These are phyloP conservation scores for Brotogeris chrysoptera DNA, from an alignment of 2,797 vertebrate species.

Conservation along the genomic window DNA sequence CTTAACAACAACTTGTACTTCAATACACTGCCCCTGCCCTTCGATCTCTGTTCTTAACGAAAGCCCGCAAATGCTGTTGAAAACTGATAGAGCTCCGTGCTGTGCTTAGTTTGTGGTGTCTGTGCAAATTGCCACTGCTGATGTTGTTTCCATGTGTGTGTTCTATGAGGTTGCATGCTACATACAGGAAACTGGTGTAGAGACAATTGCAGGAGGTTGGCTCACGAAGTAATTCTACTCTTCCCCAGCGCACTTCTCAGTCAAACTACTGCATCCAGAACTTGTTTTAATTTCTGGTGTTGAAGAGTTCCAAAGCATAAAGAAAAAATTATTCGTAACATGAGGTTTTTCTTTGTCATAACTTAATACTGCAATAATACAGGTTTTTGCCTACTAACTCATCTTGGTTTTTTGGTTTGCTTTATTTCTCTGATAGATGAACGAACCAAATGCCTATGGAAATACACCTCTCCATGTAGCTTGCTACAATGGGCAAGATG, in stretches of 20 bases:
- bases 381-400: not conserved
- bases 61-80: not conserved
- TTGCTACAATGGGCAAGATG: slow-evolving; percentile 97
- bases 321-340: not conserved
- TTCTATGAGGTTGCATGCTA: not conserved
- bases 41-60: not conserved
- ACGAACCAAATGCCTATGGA: slow-evolving; percentile 95
- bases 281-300: not conserved
- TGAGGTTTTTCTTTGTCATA: not conserved
- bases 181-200: not conserved
- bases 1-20: not conserved
- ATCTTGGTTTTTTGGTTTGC: not conserved
- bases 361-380: not conserved
- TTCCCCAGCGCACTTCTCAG: not conserved
- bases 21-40: not conserved
- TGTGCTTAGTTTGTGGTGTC: not conserved
- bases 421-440: slow-evolving; percentile 81
- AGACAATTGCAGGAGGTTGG: slow-evolving; percentile 24
- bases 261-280: not conserved
- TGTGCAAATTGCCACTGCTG: not conserved
- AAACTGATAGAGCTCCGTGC: not conserved
- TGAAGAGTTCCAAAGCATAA: not conserved
- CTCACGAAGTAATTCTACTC: not conserved
- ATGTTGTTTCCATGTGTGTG: not conserved
- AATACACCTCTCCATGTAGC: slow-evolving; percentile 97